phyloP scores from a whole-genome alignment of 1,140 invertebrate species.

The Prorops nasuta region DNA sequence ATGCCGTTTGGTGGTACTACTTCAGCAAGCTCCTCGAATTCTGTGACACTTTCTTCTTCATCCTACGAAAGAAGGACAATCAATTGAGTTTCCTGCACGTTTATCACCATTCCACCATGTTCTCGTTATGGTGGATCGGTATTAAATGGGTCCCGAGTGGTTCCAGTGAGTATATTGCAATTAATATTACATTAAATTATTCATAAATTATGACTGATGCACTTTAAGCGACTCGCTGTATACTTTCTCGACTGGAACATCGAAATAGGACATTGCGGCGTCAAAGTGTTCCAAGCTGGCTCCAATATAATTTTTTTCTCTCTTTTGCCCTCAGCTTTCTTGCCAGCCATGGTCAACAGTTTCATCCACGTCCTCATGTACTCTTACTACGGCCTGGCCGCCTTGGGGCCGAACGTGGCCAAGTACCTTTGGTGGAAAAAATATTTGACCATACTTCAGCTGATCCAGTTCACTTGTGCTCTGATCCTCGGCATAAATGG shows the following conservation, averaged over 20 bases:
- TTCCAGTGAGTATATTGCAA: constrained; percentile 67
- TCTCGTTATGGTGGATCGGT: constrained; percentile 92
- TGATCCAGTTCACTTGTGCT: constrained; percentile 86
- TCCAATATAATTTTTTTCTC: no score
- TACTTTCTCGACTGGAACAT: no score
- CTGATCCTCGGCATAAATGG: constrained; percentile 81
- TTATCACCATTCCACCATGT: constrained; percentile 92
- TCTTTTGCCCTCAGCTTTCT: no score
- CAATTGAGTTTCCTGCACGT: constrained; percentile 89
- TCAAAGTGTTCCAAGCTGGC: no score
- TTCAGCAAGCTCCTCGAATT: constrained; percentile 93
- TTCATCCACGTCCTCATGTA: constrained; percentile 93
- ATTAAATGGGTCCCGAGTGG: constrained; percentile 96
- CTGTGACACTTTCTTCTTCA: constrained; percentile 90
- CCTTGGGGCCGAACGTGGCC: constrained; percentile 74
- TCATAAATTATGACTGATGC: no score
- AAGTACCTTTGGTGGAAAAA: constrained; percentile 94
- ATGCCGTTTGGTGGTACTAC: constrained; percentile 96
- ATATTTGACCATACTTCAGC: constrained; percentile 83
- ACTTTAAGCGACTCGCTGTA: no score
- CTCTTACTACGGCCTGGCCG: constrained; percentile 83
- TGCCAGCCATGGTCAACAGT: constrained; percentile 88
- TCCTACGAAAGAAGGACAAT: constrained; percentile 82
- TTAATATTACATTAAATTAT: no score
- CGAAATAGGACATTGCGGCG: no score